Evolutionary conservation across 2,113 vertebrate species (phyloP), one percentile per base, ranked within the genome.

Genomic region (Anser brachyrhynchus): DNA sequence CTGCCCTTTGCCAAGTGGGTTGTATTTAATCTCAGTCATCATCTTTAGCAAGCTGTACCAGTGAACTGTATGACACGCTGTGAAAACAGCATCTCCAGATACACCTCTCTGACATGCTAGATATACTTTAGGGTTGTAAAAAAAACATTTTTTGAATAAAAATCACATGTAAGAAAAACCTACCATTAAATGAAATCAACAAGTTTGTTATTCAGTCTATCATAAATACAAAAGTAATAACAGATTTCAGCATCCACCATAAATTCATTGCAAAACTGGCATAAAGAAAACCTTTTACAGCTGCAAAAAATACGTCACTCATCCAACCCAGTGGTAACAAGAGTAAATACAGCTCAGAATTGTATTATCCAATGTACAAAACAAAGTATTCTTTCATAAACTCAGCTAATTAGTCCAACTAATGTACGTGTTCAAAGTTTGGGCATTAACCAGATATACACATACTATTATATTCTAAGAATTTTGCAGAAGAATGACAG

Each of bases 1-100:
- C 90, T 96, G 96, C 92, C 95, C 96, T 96, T 97, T 96, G 87
- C 95, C 95, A 78, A 81, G 87, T 33, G 73, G 70, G 46, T 33
- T 87, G 87, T 77, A 71, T 92, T 96, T 95, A 96, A 96, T 95
- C 92, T 96, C 90, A 94, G 90, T 66, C 69, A 67, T 95, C 87
- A 93, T 95, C 91, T 95, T 87, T 75, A 96, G 93, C 84, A 57
- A 66, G 83, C 96, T 81, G 90, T 84, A 84, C 54, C 62, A 58
- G 73, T 37, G 80, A 43, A 20, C 73, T 96, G 49, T 82, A 96
- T 89, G 92, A 92, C 84, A 87, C 25, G 0, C 69, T 62, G 90
- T 76, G 95, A 87, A 87, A 93, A 72, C 58, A 29, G 54, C 29
- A 17, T 71, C 83, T 95, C 54, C 73, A 81, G 76, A 25, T 69